Evolutionary conservation across 2,797 vertebrate species (phyloP).

Genomic region (Cyclopterus lumpus): DNA sequence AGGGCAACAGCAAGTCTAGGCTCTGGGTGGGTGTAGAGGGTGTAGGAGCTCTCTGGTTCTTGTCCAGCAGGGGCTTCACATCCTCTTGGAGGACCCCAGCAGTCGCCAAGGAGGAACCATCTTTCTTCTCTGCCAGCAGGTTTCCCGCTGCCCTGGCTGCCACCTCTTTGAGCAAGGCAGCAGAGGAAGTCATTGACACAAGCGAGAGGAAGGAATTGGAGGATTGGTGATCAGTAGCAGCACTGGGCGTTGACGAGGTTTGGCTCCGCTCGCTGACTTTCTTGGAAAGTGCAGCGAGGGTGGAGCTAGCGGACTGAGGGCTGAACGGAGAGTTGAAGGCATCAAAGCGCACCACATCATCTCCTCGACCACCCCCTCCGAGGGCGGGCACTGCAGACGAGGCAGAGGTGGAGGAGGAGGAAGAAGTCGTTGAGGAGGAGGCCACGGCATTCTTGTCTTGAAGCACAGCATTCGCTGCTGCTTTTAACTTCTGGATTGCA

Average conservation of each 20-base stretch:
- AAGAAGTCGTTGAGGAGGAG: constrained; percentile 79
- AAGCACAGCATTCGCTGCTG: constrained; percentile 96
- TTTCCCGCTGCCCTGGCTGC: constrained; percentile 96
- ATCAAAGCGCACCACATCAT: constrained; percentile 94
- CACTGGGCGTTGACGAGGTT: constrained; percentile 69
- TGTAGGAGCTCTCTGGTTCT: constrained; percentile 91
- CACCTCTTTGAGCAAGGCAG: constrained; percentile 98
- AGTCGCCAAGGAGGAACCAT: constrained; percentile 77
- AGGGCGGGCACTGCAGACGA: constrained; percentile 80
- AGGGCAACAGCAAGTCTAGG: constrained; percentile 92
- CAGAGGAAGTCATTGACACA: constrained; percentile 98
- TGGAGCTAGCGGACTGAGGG: constrained; percentile 98
- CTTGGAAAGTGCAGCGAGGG: constrained; percentile 98
- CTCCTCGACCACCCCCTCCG: constrained; percentile 81
- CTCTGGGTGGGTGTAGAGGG: constrained; percentile 88
- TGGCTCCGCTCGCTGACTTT: constrained; percentile 98
- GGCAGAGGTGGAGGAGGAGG: constrained; percentile 83
- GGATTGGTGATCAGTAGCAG: constrained; percentile 87
- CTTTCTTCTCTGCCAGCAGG: constrained; percentile 94
- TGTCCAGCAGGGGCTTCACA: constrained; percentile 90
- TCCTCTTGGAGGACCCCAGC: constrained; percentile 86
- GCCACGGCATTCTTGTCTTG: constrained; percentile 94
- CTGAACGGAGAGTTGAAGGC: constrained; percentile 96
- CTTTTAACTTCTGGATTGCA: constrained; percentile 98
- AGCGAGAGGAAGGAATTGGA: constrained; percentile 96